Evolutionary conservation across 2,888 invertebrate genomes (phyloP).

Genomic region (Harpalus rufipes): DNA sequence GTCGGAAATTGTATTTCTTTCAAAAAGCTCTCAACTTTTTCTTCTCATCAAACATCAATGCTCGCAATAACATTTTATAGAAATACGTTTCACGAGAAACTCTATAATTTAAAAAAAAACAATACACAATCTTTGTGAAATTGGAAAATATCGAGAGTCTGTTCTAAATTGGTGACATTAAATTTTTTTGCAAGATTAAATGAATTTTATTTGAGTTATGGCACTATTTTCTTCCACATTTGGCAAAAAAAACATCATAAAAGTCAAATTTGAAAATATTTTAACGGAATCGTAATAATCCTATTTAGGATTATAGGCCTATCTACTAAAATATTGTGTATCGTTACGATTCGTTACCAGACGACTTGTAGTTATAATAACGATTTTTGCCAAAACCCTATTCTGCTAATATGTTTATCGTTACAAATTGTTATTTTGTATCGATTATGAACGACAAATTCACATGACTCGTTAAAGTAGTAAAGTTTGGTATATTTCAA

Average conservation of each 20-base stretch:
- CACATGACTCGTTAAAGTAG: no score
- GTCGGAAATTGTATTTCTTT: neutral
- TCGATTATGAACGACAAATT: no score
- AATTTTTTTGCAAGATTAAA: slow-evolving; percentile 25
- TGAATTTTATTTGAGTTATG: neutral
- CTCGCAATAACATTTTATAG: neutral
- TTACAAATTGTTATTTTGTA: no score
- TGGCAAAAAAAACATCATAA: slow-evolving; percentile 45
- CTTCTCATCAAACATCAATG: neutral
- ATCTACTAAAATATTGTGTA: no score
- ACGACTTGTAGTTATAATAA: no score
- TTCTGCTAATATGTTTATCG: no score
- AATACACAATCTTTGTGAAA: neutral
- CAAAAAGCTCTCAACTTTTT: neutral
- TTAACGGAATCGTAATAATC: slow-evolving; percentile 24
- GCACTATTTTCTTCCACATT: slow-evolving; percentile 29
- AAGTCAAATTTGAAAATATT: slow-evolving; percentile 38
- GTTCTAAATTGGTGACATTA: slow-evolving; percentile 34
- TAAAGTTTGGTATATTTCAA: no score
- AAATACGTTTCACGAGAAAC: neutral
- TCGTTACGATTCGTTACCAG: no score
- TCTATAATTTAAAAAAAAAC: neutral
- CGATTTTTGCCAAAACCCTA: no score
- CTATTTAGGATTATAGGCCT: neutral
- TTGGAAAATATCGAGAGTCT: slow-evolving; percentile 21